Evolutionary conservation across 2,888 invertebrate species (phyloP), one percentile per base, ranked within the genome.

Genomic region (Phaedon cochleariae): DNA sequence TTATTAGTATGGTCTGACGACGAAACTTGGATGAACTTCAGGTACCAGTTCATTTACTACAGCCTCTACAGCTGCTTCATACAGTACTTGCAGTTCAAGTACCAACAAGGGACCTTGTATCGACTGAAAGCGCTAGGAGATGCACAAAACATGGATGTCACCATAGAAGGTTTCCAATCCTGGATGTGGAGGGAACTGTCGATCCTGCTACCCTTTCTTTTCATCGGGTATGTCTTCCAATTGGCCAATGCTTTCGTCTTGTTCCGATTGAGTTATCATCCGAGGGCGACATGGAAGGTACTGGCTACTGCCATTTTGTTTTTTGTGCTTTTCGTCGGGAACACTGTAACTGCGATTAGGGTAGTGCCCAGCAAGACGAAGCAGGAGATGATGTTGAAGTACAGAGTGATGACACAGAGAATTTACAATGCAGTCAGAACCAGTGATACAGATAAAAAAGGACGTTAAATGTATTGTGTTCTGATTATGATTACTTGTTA

Each of bases 171-270:
- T 20, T 98, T 98, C 84, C 98, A 98, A 84, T 96, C 96, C 0
- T 99, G 98, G 98, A 99, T 99, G 98, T 99, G 98, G 96, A 90
- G 95, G 60, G 98, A 98, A 0, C 86, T 99, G 52, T 94, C 95
- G 41, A 99, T 98, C 80, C 87, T 99, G 0, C 84, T 99, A 65
- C 99, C 99, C 0, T 98, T 99, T 85, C 89, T 99, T 12, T 96
- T 97, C 79, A 86, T 90, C 45, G 98, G 97, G 21, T 99, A 99
- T 82, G 83, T 94, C 57, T 97, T 96, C 85, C 98, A 99, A 83
- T 86, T 98, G 29, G 97, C 97, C 84, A 96, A 97, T 78, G 94
- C 97, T 0, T 96, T 94, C 81, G 89, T 90, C n/a, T 86, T 99
- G 49, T 96, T 92, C 80, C 85, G 90, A 67, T 86, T 98, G 69